Conservation (phyloP, 2,113 vertebrate species). For the Ramphastos sulfuratus region DNA sequence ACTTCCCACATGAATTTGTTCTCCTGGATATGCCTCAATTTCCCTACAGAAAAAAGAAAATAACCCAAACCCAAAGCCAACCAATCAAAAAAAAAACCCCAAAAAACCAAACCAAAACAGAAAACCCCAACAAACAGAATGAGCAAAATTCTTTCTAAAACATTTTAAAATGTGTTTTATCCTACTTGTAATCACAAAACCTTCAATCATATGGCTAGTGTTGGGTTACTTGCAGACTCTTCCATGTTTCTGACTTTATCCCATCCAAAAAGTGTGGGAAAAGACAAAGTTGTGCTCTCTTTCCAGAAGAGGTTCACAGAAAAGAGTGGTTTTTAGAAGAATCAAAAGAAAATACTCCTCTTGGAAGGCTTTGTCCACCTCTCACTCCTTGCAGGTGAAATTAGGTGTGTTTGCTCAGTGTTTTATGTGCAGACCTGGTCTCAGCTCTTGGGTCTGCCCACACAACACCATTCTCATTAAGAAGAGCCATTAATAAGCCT, state of each 20-base stretch:
- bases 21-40: background rate
- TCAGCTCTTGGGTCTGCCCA: background rate
- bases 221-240: background rate
- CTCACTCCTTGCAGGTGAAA: background rate
- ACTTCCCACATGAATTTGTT: background rate
- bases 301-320: background rate
- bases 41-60: background rate
- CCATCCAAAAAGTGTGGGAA: background rate
- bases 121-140: background rate
- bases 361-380: background rate
- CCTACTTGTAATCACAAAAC: background rate
- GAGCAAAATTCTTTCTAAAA: background rate
- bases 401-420: background rate
- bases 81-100: no score
- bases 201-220: background rate
- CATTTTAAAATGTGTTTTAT: background rate
- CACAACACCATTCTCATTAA: background rate
- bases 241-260: background rate
- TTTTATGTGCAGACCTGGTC: background rate
- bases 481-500: background rate
- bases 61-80: background rate
- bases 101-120: no score
- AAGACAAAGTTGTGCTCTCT: slow-evolving; percentile 23
- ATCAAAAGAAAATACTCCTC: background rate
- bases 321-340: background rate